Evolutionary conservation across 2,113 vertebrate species (phyloP), one percentile per base, ranked within the genome.

Genomic region (Gallinago paraguaiae): DNA sequence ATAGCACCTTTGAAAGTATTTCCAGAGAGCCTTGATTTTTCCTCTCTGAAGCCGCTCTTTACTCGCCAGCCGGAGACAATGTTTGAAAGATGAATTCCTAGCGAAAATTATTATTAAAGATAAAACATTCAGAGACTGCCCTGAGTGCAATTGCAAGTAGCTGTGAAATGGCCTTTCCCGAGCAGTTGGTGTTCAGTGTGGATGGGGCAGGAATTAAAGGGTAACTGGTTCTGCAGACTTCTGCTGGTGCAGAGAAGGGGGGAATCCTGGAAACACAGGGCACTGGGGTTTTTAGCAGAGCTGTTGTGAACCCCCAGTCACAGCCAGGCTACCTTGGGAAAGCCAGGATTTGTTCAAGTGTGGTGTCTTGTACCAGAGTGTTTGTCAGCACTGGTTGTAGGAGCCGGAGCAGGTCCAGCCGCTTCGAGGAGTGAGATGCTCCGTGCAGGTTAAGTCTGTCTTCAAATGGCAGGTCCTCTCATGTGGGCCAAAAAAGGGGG

Each of bases 1-100:
- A 79, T 75, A 93, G 81, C 50, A 65, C 80, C 93, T 94, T 72
- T 82, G 57, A 82, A 88, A 84, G n/a, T 80, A 45, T 94, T 96
- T 93, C 81, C 78, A 81, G 59, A 72, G 72, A 15, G 54, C 72
- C 85, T 91, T 91, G 59, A 60, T 70, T 81, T 95, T 91, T 54
- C 83, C 17, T 82, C 65, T 90, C 39, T 91, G 77, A 87, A 95
- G 65, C 63, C 95, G 60, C 71, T 95, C 72, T 91, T 85, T 79
- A 19, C n/a, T 85, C 3, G 6, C 71, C 69, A 74, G 1, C 65
- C 61, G 61, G 63, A 53, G 45, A 78, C 14, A 71, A 18, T 10
- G 0, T 90, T 54, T 95, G 54, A 93, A 96, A 86, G 64, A 63
- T 79, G 28, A 97, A 70, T 88, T 91, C 70, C 64, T 80, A 85